Evolutionary conservation across 2,888 invertebrate genomes (phyloP).

Genomic region (Trachelus stipa): DNA sequence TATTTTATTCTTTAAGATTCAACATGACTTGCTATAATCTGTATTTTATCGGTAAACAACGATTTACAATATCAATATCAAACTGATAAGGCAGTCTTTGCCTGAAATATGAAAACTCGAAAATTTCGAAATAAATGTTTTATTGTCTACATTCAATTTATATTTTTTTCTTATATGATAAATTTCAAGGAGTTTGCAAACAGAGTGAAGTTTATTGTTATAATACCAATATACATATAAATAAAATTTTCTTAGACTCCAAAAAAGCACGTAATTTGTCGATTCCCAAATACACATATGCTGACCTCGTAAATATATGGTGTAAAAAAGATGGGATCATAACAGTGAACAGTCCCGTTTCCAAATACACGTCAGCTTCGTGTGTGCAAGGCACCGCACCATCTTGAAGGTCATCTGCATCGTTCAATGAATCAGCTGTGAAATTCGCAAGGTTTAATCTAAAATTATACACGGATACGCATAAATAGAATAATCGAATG

Average conservation of each 20-base stretch:
- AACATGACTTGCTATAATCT: too few relatives aligned
- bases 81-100: too few relatives aligned
- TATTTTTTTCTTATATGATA: too few relatives aligned
- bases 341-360: neutral
- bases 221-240: neutral
- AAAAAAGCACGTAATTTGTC: neutral
- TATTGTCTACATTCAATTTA: too few relatives aligned
- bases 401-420: neutral
- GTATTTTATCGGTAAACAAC: too few relatives aligned
- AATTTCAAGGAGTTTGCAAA: too few relatives aligned
- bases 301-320: neutral
- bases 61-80: too few relatives aligned
- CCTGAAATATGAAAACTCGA: too few relatives aligned
- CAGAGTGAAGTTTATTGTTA: too few relatives aligned
- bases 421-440: neutral
- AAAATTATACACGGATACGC: neutral
- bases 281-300: neutral
- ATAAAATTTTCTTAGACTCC: neutral
- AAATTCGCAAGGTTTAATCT: neutral
- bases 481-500: neutral
- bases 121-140: too few relatives aligned
- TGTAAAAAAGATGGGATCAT: neutral
- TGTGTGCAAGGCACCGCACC: neutral
- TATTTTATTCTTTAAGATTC: too few relatives aligned
- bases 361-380: neutral